phyloP scores from a whole-genome alignment of 2,113 vertebrate genomes.

The Opisthocomus hoazin region DNA sequence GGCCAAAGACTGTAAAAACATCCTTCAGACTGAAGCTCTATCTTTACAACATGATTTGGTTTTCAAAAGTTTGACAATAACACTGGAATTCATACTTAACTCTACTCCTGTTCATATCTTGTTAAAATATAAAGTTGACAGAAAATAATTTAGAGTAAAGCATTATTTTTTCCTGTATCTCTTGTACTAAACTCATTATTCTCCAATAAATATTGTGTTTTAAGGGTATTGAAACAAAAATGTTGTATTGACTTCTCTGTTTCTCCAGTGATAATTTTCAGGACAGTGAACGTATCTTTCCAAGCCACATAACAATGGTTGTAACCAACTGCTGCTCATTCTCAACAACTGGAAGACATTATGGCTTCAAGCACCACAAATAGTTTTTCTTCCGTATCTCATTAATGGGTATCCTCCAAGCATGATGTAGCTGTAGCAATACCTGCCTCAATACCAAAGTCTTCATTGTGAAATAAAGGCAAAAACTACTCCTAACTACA shows the following conservation, averaged over 20 bases:
- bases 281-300: fast-evolving
- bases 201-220: not conserved
- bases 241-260: not conserved
- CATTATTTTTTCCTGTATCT: not conserved
- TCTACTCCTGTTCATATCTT: not conserved
- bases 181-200: not conserved
- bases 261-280: not conserved
- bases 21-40: not conserved
- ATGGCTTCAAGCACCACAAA: not conserved
- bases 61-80: not conserved
- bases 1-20: not conserved
- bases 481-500: not conserved
- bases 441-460: not conserved
- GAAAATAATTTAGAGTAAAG: not conserved
- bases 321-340: not conserved
- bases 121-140: not conserved
- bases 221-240: not conserved
- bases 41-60: not conserved
- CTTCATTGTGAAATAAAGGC: not conserved
- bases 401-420: not conserved
- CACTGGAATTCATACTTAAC: not conserved
- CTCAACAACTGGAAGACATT: not conserved
- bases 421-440: not conserved
- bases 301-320: not conserved
- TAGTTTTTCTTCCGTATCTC: not conserved